Evolutionary conservation across 2,888 invertebrate genomes (phyloP).

Genomic region (Amorpha juglandis): DNA sequence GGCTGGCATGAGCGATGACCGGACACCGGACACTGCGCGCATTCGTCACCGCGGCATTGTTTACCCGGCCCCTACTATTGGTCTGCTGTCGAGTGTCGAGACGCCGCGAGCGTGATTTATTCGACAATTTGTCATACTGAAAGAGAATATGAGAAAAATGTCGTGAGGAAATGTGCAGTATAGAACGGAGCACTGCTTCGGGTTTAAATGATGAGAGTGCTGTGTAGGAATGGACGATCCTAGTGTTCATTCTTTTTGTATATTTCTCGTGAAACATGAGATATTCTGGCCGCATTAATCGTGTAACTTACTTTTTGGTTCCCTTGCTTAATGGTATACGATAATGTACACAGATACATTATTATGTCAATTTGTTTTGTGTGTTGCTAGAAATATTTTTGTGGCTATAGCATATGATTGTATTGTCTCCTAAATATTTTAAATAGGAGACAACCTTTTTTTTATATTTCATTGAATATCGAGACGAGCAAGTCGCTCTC

Average conservation of each 20-base stretch:
- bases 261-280: not conserved
- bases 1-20: slow-evolving; percentile 53
- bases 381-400: not conserved
- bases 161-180: slow-evolving; percentile 20
- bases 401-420: not conserved
- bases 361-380: not conserved
- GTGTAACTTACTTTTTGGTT: not conserved
- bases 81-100: slow-evolving; percentile 18
- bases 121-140: slow-evolving; percentile 21
- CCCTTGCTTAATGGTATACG: not conserved
- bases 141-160: slow-evolving; percentile 19
- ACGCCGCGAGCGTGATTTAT: slow-evolving; percentile 22
- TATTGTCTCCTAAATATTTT: too few relatives aligned
- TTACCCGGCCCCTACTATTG: slow-evolving; percentile 27
- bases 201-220: not conserved
- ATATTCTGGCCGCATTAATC: not conserved
- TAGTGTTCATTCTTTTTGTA: not conserved
- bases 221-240: not conserved
- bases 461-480: too few relatives aligned
- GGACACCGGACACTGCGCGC: slow-evolving; percentile 54
- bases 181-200: not conserved
- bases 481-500: too few relatives aligned
- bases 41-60: slow-evolving; percentile 57
- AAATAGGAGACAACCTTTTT: not conserved
- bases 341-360: not conserved